Percentiles rank a stretch among this genome's conserved stretches.
Conservation (phyloP, 2,888 invertebrate genomes). For the Drosophila recens region DNA sequence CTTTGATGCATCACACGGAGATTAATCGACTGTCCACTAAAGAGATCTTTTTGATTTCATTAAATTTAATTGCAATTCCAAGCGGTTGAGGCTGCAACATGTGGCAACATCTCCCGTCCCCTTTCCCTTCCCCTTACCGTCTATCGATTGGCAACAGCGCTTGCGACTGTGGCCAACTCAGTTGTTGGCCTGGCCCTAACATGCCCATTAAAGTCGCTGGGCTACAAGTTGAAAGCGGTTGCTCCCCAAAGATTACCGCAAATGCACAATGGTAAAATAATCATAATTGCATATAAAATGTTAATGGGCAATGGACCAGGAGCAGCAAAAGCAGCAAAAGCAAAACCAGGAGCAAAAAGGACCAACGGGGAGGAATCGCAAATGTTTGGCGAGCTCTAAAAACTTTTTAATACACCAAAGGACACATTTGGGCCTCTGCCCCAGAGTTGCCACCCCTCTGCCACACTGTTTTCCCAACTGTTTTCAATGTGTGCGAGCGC, state of each 20-base stretch:
- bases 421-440: constrained; percentile 76
- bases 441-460: background rate
- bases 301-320: constrained; percentile 78
- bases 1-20: background rate
- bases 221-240: constrained; percentile 57
- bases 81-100: constrained; percentile 45
- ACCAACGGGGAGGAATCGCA: constrained; percentile 20
- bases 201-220: constrained; percentile 65
- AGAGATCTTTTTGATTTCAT: constrained; percentile 27
- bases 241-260: constrained; percentile 80
- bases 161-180: constrained; percentile 15
- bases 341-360: background rate
- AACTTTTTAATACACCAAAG: constrained; percentile 82
- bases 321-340: background rate
- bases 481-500: constrained; percentile 51
- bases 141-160: constrained; percentile 6
- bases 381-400: constrained; percentile 49
- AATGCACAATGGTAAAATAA: constrained; percentile 82
- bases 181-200: constrained; percentile 23
- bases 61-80: constrained; percentile 38
- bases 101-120: constrained; percentile 29
- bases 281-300: constrained; percentile 81
- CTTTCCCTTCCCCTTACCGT: background rate
- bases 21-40: background rate
- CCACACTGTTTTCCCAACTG: constrained; percentile 33